Conservation (phyloP, 2,797 vertebrate species). For the Cheracebus regulus region DNA sequence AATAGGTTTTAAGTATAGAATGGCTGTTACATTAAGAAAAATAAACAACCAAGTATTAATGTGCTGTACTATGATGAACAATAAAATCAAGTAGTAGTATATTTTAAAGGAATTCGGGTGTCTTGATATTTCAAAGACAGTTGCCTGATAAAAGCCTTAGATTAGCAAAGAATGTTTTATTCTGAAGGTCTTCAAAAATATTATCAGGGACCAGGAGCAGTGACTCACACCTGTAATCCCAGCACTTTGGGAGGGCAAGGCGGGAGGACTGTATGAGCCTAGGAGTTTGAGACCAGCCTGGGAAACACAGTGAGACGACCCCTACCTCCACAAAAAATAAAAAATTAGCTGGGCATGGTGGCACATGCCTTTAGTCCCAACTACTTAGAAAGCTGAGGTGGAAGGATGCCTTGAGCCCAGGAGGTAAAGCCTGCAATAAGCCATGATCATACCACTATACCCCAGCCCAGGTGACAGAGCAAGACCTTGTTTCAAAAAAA, state of each 20-base stretch:
- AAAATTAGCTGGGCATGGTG: not conserved
- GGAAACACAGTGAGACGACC: not conserved
- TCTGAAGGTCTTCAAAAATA: constrained; percentile 3
- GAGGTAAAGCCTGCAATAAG: not conserved
- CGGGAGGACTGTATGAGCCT: not conserved
- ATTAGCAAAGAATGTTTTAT: not conserved
- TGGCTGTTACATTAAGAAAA: not conserved
- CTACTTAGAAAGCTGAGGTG: not conserved
- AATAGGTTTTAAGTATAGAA: not conserved
- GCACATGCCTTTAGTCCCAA: not conserved
- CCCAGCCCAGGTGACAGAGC: too few species aligned
- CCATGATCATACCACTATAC: too few species aligned
- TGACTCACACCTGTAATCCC: not conserved
- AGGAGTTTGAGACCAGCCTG: not conserved
- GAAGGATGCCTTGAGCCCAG: not conserved
- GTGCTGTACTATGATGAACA: not conserved
- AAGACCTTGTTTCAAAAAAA: not conserved
- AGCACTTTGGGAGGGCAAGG: not conserved
- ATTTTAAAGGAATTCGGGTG: constrained; percentile 13
- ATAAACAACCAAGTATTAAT: not conserved
- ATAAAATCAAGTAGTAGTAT: not conserved
- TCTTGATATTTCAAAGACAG: not conserved
- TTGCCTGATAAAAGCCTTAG: not conserved
- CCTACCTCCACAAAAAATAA: not conserved
- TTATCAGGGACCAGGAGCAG: not conserved